Evolutionary conservation across 1,140 invertebrate species (phyloP), one percentile per base, ranked within the genome.

Genomic region (Trichogramma pretiosum): DNA sequence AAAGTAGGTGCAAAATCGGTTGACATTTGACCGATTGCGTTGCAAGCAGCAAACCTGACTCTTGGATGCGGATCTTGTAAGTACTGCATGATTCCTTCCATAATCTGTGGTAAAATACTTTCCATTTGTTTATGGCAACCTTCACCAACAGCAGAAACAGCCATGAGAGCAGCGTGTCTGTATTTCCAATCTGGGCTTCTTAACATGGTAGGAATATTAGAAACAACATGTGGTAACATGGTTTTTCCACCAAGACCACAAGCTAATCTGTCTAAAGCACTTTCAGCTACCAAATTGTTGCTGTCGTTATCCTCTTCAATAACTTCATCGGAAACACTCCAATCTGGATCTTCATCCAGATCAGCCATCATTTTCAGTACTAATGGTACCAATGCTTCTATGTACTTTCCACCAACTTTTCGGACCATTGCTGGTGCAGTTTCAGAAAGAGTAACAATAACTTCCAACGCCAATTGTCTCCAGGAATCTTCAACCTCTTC

Each of bases 51-150:
- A 63, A 98, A 98, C 34, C 93, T 77, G 1, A 97, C 93, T 52
- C 92, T 74, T 11, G 91, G 91, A 75, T 96, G 91, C n/a, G 84
- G 79, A 71, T 98, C 94, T 55, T 80, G 80, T 23, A 98, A 75
- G 66, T 85, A 97, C 50, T 84, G 87, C 24, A 97, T 74, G 11
- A 98, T 84, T 23, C 85, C 89, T 46, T 87, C 81, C 65, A 98
- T 85, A 42, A 99, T 90, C 69, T 93, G 83, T 44, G 82, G 80
- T 3, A 99, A 75, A 72, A 96, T 83, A 32, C 80, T 72, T 68
- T 97, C 92, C 96, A 99, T 99, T 68, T 97, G 91, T 67, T 94
- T 93, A 63, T 95, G 89, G 61, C 93, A 98, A 13, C 96, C 96
- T 77, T 99, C 97, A 1, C 96, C 97, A 45, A 96, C 89, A 8